Base-by-base conservation (phyloP, 1,140 invertebrate genomes). In the Aradophagus sp. region DNA sequence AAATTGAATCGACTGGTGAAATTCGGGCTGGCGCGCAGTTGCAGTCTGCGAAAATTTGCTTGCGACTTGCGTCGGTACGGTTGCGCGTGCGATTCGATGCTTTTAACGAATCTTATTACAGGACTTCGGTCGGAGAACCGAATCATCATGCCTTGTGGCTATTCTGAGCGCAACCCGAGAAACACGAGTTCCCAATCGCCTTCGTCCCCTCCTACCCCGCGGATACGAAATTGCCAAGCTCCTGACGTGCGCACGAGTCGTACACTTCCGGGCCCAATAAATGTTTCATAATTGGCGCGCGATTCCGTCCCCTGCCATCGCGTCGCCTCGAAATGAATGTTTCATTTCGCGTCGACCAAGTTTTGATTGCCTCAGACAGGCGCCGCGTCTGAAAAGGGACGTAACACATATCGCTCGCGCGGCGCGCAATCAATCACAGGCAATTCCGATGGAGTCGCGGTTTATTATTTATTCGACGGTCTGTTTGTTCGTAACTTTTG, bases 341-440 rank as follows among this genome's bases (percentile, higher is more conserved):
- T 79, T 77, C 66, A 68, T 78, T 79, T 47, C 53, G 67, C 72
- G 77, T 79, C 75, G 80, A 63, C 65, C 50, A 80, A 79, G 73
- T 81, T 80, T 79, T 81, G 78, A 80, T 81, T 81, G 75, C 68
- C 74, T 69, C 42, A 62, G 62, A 75, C 69, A 67, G 62, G 38
- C 53, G 17, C 12, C 34, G 29, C 42, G 29, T 45, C 34, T 39
- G 45, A 31, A 47, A 50, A 41, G 50, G 56, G 58, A 66, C 61
- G 42, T 34, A 61, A 55, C 48, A 50, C 42, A 44, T 38, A 29
- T 52, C 55, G 23, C 19, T 35, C 45, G 47, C 55, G 41, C 59
- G 47, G 53, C 38, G 14, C 47, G 36, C n/a, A n/a, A 59, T 63
- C 52, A 47, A 48, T 58, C 59, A 41, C 17, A 17, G 15, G 12